phyloP scores from a whole-genome alignment of 1,140 invertebrate genomes.

The Bombus terrestris region DNA sequence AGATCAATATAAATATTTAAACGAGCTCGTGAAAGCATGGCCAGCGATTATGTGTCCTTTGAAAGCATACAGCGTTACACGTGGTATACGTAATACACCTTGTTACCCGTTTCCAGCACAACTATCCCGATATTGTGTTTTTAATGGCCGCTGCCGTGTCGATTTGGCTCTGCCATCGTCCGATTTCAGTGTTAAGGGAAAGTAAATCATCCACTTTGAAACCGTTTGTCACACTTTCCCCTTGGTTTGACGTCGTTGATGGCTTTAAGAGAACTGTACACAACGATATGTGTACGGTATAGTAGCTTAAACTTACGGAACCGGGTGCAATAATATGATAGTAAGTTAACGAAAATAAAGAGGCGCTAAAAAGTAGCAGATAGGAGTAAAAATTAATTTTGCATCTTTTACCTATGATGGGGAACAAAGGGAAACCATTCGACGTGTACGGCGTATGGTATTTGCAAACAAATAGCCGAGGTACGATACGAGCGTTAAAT shows the following conservation, averaged over 20 bases:
- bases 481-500: background rate
- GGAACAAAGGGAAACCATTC: too few species aligned
- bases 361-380: too few species aligned
- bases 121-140: background rate
- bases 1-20: slow-evolving; percentile 55
- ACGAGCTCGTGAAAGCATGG: slow-evolving; percentile 17
- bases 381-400: background rate
- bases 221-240: background rate
- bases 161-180: background rate
- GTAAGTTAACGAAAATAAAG: background rate
- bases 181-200: background rate
- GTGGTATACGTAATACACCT: background rate
- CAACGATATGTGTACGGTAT: background rate
- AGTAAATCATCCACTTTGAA: background rate
- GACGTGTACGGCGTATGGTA: too few species aligned
- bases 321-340: too few species aligned
- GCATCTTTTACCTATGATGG: background rate
- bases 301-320: background rate
- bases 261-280: background rate
- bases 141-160: background rate
- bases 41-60: slow-evolving; percentile 29
- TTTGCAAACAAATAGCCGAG: too few species aligned
- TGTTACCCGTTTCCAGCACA: background rate
- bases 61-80: background rate
- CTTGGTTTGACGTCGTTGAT: background rate